Conservation (phyloP, 2,797 vertebrate genomes). For the Caiman crocodilus region DNA sequence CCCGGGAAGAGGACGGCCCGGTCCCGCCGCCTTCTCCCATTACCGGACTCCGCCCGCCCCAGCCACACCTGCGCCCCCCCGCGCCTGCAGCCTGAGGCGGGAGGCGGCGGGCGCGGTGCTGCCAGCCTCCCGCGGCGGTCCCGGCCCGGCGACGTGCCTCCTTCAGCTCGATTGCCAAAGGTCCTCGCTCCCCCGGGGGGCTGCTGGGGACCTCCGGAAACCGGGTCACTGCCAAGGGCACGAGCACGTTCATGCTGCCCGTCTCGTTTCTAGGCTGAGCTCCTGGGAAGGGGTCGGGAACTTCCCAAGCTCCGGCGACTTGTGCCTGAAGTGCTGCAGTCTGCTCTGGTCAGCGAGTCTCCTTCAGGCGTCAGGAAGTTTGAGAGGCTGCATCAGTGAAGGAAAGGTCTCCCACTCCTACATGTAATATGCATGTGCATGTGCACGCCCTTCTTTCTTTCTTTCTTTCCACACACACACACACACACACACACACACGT, state of each 20-base stretch:
- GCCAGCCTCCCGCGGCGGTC: background rate
- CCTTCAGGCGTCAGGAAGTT: background rate
- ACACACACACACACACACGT: no score
- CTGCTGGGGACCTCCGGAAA: no score
- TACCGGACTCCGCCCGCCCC: background rate
- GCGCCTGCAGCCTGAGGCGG: background rate
- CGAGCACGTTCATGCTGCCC: rapidly evolving
- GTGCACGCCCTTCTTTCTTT: no score
- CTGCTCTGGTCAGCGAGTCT: background rate
- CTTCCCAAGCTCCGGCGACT: background rate
- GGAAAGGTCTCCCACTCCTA: no score
- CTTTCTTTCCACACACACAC: no score
- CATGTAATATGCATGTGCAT: no score
- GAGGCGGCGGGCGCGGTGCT: background rate
- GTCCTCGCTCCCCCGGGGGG: rapidly evolving
- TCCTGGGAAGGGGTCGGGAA: no score
- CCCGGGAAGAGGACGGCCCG: background rate
- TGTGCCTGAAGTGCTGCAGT: background rate
- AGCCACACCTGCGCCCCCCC: background rate
- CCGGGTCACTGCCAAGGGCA: no score
- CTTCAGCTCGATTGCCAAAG: background rate
- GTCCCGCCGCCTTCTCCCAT: no score
- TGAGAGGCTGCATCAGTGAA: background rate
- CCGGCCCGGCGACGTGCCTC: no score
- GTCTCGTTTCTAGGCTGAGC: background rate